Percentiles rank a stretch among this genome's conserved stretches.
Evolutionary conservation across 2,888 invertebrate genomes (phyloP).

Genomic region (Scrobipalpa costella): DNA sequence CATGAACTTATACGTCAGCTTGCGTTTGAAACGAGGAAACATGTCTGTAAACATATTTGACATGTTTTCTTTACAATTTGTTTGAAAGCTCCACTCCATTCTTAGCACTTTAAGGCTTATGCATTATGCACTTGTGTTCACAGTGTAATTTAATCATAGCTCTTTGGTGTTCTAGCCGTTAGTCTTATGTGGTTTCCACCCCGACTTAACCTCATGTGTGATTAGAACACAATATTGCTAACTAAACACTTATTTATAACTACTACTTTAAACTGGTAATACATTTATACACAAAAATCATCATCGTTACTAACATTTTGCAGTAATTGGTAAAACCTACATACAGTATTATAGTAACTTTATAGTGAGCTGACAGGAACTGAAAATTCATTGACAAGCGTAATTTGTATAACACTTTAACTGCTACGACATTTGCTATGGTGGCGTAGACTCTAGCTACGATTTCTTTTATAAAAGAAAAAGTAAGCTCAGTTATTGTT

Average conservation of each 20-base stretch:
- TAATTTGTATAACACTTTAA: not conserved
- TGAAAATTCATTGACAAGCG: not conserved
- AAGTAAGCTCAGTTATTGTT: not conserved
- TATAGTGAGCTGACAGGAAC: slow-evolving; percentile 3
- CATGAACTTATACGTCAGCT: not conserved
- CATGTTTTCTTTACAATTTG: slow-evolving; percentile 4
- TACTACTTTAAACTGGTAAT: slow-evolving; percentile 4
- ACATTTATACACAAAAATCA: slow-evolving; percentile 7
- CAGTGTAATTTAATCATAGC: slow-evolving; percentile 35
- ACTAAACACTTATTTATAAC: not conserved
- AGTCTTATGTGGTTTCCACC: slow-evolving; percentile 27
- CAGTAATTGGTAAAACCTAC: not conserved
- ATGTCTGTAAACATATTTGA: slow-evolving; percentile 12
- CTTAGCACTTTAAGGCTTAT: not conserved
- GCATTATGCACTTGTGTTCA: not conserved
- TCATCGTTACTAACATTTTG: not conserved
- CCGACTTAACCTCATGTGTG: not conserved
- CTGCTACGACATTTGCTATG: not conserved
- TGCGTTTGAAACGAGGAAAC: slow-evolving; percentile 1
- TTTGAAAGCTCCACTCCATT: not conserved
- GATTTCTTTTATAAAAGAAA: not conserved
- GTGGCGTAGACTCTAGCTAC: not conserved
- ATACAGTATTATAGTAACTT: not conserved
- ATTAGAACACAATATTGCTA: slow-evolving; percentile 14
- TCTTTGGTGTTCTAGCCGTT: slow-evolving; percentile 81